These are phyloP conservation scores for Sericinus montela DNA, from an alignment of 2,888 invertebrate species.

Conservation along the genomic window DNA sequence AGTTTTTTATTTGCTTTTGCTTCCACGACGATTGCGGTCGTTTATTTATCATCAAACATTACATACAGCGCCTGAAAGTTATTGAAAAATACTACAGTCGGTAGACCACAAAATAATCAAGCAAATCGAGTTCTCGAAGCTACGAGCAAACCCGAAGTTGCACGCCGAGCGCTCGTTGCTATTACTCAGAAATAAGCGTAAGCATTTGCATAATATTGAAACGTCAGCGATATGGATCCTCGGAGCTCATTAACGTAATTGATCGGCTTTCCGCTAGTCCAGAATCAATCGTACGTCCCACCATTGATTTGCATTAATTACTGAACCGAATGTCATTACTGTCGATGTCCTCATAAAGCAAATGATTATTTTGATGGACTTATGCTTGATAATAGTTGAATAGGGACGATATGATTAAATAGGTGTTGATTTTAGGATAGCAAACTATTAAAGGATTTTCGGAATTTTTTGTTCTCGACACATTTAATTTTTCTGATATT, in stretches of 20 bases:
- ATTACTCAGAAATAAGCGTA: constrained; percentile 55
- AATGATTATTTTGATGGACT: constrained; percentile 67
- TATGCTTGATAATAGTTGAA: constrained; percentile 37
- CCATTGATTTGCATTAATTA: constrained; percentile 78
- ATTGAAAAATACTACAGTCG: constrained; percentile 8
- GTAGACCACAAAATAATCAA: constrained; percentile 25
- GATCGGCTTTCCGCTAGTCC: constrained; percentile 71
- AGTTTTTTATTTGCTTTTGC: too few relatives aligned
- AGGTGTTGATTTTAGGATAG: constrained; percentile 28
- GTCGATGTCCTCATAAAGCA: constrained; percentile 47
- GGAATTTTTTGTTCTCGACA: too few relatives aligned
- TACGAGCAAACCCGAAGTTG: constrained; percentile 24
- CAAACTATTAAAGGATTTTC: constrained; percentile 24
- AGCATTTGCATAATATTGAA: constrained; percentile 68
- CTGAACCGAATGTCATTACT: constrained; percentile 64
- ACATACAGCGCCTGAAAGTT: not conserved
- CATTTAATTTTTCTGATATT: too few relatives aligned
- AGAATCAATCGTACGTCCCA: constrained; percentile 67
- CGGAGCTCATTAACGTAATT: constrained; percentile 75
- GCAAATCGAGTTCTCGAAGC: constrained; percentile 19
- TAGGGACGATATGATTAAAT: constrained; percentile 27
- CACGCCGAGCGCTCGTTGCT: constrained; percentile 26
- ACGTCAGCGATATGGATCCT: constrained; percentile 69
- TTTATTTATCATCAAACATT: too few relatives aligned
- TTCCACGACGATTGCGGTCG: too few relatives aligned